Evolutionary conservation across 1,140 invertebrate species (phyloP), one percentile per base, ranked within the genome.

Genomic region (Drosophila hydei): DNA sequence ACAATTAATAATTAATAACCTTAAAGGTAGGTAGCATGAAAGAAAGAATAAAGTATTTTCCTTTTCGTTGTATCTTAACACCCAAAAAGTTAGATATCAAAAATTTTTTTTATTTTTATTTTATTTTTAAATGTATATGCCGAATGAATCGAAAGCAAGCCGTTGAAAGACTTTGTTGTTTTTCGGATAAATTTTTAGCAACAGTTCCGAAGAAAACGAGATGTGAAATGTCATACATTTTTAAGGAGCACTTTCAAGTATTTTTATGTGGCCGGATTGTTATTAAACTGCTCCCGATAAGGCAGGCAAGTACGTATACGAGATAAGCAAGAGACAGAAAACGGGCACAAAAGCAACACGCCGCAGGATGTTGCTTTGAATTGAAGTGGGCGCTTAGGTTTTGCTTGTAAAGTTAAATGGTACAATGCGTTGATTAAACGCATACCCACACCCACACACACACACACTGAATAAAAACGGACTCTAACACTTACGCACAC

Each of bases 381-480:
- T 25, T 18, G 12, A 33, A 33, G 40, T 16, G 33, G 36, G 58
- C 54, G 76, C 63, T 79, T 65, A 48, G 64, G 64, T 43, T 61
- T 38, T 79, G 77, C 77, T 85, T 85, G 77, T 79, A 75, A 68
- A 81, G 83, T 75, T 81, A 85, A 88, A 77, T 72, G 70, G 77
- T 59, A 85, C 77, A 85, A 77, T 87, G 80, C 81, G 81, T 85
- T 85, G 77, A 85, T 85, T 85, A 88, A 85, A 88, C 83, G 71
- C 81, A 75, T 65, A 72, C 58, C 69, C 77, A 75, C 75, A 73
- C 59, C 51, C 25, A 62, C 52, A 19, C 4, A 62, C 11, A 50
- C 40, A 55, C 43, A 51, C 21, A 47, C 16, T 45, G 11, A 50
- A 18, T n/a, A 33, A 19, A 50, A 8, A 27, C 36, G 19, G 54